Conservation (phyloP, 2,888 invertebrate species). For the Tenthredo scrophulariae region DNA sequence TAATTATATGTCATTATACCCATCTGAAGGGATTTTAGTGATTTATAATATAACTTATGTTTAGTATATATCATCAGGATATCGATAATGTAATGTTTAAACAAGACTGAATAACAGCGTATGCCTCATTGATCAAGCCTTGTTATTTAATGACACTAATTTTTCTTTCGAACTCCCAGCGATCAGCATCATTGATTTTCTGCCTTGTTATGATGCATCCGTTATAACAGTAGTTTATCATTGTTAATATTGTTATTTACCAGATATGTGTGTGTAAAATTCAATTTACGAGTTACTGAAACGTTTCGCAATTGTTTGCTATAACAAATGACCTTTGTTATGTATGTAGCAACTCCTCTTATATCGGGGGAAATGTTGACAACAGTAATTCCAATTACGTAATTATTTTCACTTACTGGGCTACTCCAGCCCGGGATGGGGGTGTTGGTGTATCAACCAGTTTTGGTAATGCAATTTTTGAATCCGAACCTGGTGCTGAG, state of each 20-base stretch:
- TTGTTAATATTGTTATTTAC: background rate
- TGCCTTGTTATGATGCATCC: background rate
- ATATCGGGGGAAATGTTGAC: background rate
- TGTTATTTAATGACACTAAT: background rate
- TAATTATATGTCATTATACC: slow-evolving; percentile 9
- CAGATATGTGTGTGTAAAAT: slow-evolving; percentile 5
- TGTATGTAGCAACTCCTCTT: background rate
- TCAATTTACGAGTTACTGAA: background rate
- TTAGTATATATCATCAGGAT: slow-evolving; percentile 10
- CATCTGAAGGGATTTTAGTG: background rate
- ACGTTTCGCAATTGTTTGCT: too few species aligned
- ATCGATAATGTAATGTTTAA: background rate
- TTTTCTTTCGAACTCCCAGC: background rate
- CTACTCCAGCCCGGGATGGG: slow-evolving; percentile 58
- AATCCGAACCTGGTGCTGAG: slow-evolving; percentile 25
- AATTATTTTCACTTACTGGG: slow-evolving; percentile 38
- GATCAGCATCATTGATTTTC: background rate
- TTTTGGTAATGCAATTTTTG: slow-evolving; percentile 66
- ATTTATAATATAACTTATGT: slow-evolving; percentile 14
- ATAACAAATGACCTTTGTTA: background rate
- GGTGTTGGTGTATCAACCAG: slow-evolving; percentile 64
- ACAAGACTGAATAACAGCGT: background rate
- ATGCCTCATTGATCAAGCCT: background rate
- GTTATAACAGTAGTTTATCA: background rate
- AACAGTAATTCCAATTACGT: background rate